Conservation (phyloP, 1,140 invertebrate species). For the Ruditapes philippinarum region DNA sequence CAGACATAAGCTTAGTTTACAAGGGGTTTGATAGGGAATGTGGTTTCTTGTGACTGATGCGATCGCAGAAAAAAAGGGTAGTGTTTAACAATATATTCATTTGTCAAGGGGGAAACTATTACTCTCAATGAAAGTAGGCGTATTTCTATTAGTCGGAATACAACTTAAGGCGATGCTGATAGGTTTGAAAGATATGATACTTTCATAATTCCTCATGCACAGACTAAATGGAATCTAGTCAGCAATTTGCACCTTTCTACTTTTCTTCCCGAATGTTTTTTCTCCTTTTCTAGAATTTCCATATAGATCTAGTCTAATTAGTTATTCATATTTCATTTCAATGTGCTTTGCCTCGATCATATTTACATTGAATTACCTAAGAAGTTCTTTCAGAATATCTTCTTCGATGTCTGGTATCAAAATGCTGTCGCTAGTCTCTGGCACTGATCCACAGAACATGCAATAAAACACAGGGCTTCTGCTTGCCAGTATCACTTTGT, state of each 20-base stretch:
- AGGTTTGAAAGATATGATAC: neutral
- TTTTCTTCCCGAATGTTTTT: too few species aligned
- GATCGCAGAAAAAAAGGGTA: too few species aligned
- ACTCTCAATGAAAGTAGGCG: too few species aligned
- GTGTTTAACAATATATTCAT: too few species aligned
- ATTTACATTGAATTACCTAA: constrained; percentile 54
- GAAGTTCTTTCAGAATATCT: constrained; percentile 50
- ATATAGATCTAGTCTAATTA: neutral
- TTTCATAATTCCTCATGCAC: neutral
- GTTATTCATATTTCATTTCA: neutral
- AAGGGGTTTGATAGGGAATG: too few species aligned
- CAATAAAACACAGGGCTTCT: constrained; percentile 94
- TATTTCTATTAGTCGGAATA: too few species aligned
- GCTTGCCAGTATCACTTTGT: constrained; percentile 93
- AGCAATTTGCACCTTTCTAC: neutral
- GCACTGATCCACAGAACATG: constrained; percentile 92
- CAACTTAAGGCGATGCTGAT: too few species aligned
- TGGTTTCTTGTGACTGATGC: too few species aligned
- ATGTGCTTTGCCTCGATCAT: neutral
- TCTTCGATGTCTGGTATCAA: constrained; percentile 62
- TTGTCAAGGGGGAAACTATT: too few species aligned
- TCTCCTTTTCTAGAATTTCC: too few species aligned
- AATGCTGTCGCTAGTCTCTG: constrained; percentile 84
- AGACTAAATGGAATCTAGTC: neutral
- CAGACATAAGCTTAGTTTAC: too few species aligned